These are phyloP conservation scores for Mesorhabditis sp. DNA, from an alignment of 2,888 invertebrate genomes.

Conservation along the genomic window DNA sequence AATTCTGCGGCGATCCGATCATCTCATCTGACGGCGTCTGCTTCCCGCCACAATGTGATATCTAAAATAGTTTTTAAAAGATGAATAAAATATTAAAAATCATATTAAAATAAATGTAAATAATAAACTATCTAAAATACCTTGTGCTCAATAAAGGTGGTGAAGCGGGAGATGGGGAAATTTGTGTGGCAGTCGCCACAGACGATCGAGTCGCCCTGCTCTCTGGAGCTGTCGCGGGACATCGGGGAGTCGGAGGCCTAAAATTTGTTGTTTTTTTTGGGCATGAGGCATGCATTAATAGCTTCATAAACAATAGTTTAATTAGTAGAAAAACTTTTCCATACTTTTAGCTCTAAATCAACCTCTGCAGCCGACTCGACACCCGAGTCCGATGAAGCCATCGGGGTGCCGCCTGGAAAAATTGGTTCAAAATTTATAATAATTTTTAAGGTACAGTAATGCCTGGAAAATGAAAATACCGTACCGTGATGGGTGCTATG, in stretches of 20 bases:
- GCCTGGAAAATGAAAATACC: too few relatives aligned
- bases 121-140: slow-evolving; percentile 21
- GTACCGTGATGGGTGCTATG: too few relatives aligned
- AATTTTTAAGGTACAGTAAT: too few relatives aligned
- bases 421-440: not conserved
- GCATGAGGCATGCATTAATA: not conserved
- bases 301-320: not conserved
- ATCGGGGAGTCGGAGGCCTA: slow-evolving; percentile 36
- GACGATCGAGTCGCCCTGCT: slow-evolving; percentile 38
- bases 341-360: slow-evolving; percentile 35
- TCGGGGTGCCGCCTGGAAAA: slow-evolving; percentile 40
- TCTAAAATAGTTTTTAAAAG: slow-evolving; percentile 20
- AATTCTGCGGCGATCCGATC: slow-evolving; percentile 24
- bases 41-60: slow-evolving; percentile 41
- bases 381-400: slow-evolving; percentile 57
- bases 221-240: slow-evolving; percentile 30
- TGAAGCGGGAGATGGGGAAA: slow-evolving; percentile 46
- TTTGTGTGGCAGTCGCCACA: slow-evolving; percentile 50
- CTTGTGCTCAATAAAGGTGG: slow-evolving; percentile 54
- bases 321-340: not conserved
- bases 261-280: slow-evolving; percentile 10
- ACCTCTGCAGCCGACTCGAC: slow-evolving; percentile 55
- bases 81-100: not conserved
- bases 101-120: not conserved
- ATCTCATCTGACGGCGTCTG: slow-evolving; percentile 42